These are phyloP conservation scores for Syrista parreyssii DNA, from an alignment of 2,888 invertebrate genomes.

Conservation along the genomic window DNA sequence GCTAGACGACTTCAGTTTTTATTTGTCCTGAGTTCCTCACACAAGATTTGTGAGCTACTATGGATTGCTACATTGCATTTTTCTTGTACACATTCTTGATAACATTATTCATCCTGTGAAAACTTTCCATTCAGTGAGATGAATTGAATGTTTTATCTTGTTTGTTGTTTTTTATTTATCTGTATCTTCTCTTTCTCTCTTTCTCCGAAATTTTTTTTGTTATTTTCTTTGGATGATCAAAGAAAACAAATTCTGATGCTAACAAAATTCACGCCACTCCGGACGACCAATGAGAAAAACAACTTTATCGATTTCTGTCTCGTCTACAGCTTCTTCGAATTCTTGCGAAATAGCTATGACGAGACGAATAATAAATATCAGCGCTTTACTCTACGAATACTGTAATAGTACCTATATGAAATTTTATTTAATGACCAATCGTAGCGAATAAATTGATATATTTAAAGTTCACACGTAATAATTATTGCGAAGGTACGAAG, in stretches of 20 bases:
- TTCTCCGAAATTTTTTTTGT: neutral
- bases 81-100: neutral
- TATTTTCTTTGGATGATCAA: neutral
- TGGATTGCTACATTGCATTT: neutral
- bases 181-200: neutral
- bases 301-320: neutral
- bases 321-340: neutral
- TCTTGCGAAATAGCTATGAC: neutral
- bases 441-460: constrained; percentile 38
- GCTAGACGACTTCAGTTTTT: neutral
- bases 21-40: neutral
- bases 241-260: neutral
- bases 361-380: constrained; percentile 26
- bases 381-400: constrained; percentile 26
- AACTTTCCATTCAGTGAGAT: neutral
- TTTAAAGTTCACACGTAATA: constrained; percentile 22
- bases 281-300: neutral
- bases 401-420: constrained; percentile 31
- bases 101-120: neutral
- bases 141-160: neutral
- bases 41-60: neutral
- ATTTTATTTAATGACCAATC: constrained; percentile 37
- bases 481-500: neutral
- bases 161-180: neutral
- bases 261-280: neutral